Evolutionary conservation across 2,797 vertebrate genomes (phyloP), one percentile per base, ranked within the genome.

Genomic region (Benthosema pterotum): DNA sequence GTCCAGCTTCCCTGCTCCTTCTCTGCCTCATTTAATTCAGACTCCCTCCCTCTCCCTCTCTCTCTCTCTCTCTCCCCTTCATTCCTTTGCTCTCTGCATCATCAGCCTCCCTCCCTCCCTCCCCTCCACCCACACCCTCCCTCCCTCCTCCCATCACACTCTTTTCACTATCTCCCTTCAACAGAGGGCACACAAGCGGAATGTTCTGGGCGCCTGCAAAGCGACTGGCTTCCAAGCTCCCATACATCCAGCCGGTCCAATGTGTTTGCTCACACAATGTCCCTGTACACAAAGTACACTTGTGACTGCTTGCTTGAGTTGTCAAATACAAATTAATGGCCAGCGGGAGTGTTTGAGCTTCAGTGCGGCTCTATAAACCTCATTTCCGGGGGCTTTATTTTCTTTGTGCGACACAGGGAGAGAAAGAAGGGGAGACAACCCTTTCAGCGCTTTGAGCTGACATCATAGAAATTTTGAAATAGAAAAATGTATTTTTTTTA

Each of bases 291-390:
- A 87, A 78, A 91, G 83, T 90, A 90, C 84, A 88, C 81, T 89
- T 87, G 84, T 87, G 86, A 83, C 85, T 88, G 83, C 71, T 89
- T 75, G 67, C 89, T 93, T 91, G 89, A 91, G 85, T 90, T 93
- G 91, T 93, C 90, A 94, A 93, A 93, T 88, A 94, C 80, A 94
- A 93, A 88, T 94, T 88, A 79, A 68, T 86, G 93, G 88, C 89
- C 89, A 87, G 63, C 57, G 55, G 87, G 87, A 79, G 86, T 81
- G 87, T 71, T 64, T 77, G 85, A 87, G 85, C 83, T 90, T 63
- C 47, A 78, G 76, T 81, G 83, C 71, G 82, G 77, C 87, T 91
- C 70, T 66, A 83, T 89, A 76, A 75, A 92, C 86, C 85, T 90
- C 51, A 94, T 93, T 94, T 91, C 88, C 65, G 2, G 86, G 86